Evolutionary conservation across 30 jellyfish, hydroid and myxozoan genomes (phyloP), one percentile per base, ranked within the genome.

Genomic region (Aurelia aurita): DNA sequence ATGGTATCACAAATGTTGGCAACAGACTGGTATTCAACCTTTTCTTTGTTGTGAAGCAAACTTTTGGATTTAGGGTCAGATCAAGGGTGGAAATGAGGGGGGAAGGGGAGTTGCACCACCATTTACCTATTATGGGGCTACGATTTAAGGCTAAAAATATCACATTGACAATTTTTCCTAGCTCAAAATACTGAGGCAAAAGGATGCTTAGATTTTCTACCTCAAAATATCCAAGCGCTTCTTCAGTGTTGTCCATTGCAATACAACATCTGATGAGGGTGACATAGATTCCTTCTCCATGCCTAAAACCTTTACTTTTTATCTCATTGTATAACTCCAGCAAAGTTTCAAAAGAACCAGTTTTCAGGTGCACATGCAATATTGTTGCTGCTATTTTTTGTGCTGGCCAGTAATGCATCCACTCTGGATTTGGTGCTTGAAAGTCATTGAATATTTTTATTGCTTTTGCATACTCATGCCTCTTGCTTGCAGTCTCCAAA

Each of bases 391-490:
- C 82, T 0, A 83, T 83, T 62, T 43, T 83, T 29, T 83, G 93
- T 20, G 93, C 86, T 3, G 93, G 93, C 93, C 93, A 83, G n/a
- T 69, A 64, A 10, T 58, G 60, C 27, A n/a, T 43, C 93, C 93
- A 83, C 20, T 58, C 87, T 5, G 93, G 93, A 5, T 71, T 83
- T 29, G 61, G 62, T 19, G n/a, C 28, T 20, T 70, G 93, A 46
- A 32, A 83, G 19, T 35, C 74, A 35, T 58, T 13, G 49, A 83
- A 83, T 27, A 15, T 18, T 11, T 60, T 35, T 15, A 71, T 43
- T 0, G 72, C 80, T 25, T 47, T 21, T 58, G 15, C 23, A 46
- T 55, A 69, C n/a, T 69, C 72, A 21, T 51, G 64, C 28, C 32
- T 59, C 26, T 83, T 45, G 23, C 32, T 83, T 26, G 46, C 70